phyloP scores from a whole-genome alignment of 2,888 invertebrate species.

The Nephrocerus scutellatus region DNA sequence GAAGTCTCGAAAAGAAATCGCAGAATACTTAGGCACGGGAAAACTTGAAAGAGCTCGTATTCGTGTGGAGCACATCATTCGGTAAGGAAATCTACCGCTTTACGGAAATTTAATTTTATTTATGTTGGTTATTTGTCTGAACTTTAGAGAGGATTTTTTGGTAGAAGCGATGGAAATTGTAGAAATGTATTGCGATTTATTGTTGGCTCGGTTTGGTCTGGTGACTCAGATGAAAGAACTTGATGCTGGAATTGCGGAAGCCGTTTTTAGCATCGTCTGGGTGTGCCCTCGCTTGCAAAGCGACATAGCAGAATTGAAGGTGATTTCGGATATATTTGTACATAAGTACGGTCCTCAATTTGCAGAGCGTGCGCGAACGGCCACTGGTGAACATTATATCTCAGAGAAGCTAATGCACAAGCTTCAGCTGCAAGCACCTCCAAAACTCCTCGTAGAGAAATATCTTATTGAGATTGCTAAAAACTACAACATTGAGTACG shows the following conservation, averaged over 20 bases:
- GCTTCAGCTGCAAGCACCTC: conserved; percentile 88
- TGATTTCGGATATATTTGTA: conserved; percentile 81
- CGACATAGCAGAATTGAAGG: conserved; percentile 69
- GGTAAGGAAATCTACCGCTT: conserved; percentile 49
- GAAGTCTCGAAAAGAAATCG: conserved; percentile 91
- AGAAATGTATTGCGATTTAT: conserved; percentile 98
- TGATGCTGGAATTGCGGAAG: conserved; percentile 92
- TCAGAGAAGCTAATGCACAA: conserved; percentile 91
- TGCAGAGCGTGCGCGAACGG: conserved; percentile 80
- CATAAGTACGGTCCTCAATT: conserved; percentile 92
- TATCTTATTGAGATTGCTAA: conserved; percentile 91
- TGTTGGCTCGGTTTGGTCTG: conserved; percentile 92
- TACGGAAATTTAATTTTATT: background rate
- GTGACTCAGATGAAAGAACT: conserved; percentile 94
- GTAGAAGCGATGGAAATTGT: conserved; percentile 99
- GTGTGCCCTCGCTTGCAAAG: conserved; percentile 87
- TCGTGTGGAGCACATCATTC: conserved; percentile 95
- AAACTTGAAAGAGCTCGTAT: conserved; percentile 89
- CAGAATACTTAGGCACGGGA: conserved; percentile 83
- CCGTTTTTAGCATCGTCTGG: conserved; percentile 89
- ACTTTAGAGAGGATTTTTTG: conserved; percentile 85
- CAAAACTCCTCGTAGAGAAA: conserved; percentile 91
- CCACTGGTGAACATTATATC: conserved; percentile 79
- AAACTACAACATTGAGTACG: conserved; percentile 89
- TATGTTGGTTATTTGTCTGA: background rate